Percentiles rank a stretch among this genome's conserved stretches.
Conservation (phyloP, 1,140 invertebrate species). For the Elysia chlorotica region DNA sequence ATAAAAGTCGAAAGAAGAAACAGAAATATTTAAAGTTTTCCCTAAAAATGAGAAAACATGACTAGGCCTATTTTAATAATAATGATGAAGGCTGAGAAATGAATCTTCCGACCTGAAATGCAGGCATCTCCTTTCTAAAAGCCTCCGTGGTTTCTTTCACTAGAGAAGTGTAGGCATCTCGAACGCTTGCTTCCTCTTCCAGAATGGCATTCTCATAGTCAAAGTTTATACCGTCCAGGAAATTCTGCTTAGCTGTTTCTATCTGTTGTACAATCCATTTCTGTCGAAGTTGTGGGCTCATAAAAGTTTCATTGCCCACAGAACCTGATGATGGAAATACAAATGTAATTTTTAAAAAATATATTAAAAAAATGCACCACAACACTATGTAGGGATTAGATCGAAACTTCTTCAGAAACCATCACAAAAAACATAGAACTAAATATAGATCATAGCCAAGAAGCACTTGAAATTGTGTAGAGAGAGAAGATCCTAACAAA, state of each 20-base stretch:
- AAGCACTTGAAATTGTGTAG: too few species aligned
- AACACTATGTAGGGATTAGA: too few species aligned
- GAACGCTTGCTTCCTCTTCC: constrained; percentile 36
- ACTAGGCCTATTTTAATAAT: not conserved
- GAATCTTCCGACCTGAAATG: constrained; percentile 47
- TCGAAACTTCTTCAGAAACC: too few species aligned
- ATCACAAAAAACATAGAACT: too few species aligned
- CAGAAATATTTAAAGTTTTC: not conserved
- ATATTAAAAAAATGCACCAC: too few species aligned
- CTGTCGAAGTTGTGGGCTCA: not conserved
- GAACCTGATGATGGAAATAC: not conserved
- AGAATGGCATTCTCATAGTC: constrained; percentile 61
- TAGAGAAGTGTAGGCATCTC: constrained; percentile 47
- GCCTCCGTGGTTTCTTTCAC: constrained; percentile 46
- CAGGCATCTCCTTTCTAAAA: constrained; percentile 43
- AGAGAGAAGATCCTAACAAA: too few species aligned
- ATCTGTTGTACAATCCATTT: constrained; percentile 56
- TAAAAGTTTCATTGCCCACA: not conserved
- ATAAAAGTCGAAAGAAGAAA: not conserved
- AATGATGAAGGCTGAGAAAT: not conserved
- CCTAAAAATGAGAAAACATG: not conserved
- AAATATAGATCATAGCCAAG: too few species aligned
- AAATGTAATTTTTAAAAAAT: too few species aligned
- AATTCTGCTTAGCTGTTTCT: constrained; percentile 41
- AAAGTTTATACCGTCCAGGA: constrained; percentile 63